Evolutionary conservation across 2,888 invertebrate species (phyloP), one percentile per base, ranked within the genome.

Genomic region (Clusia tigrina): DNA sequence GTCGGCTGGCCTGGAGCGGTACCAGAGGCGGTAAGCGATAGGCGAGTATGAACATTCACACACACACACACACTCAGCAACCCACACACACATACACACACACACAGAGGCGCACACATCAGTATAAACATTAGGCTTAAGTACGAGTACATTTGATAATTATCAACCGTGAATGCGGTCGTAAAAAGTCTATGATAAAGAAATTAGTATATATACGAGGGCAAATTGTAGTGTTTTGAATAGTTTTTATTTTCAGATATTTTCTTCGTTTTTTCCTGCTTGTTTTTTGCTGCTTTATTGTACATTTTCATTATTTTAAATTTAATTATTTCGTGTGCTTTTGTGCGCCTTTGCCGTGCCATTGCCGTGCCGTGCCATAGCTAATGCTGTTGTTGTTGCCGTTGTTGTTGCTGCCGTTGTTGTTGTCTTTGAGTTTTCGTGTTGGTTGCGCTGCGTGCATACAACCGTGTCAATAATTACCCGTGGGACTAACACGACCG

Each of bases 401-500:
- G 25, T 60, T 10, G 52, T 25, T 58, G 55, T 54, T 15, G 58
- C 65, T 51, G n/a, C 12, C 32, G 32, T 12, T 48, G 25, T 46
- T 62, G 37, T 61, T 17, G 15, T 22, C 48, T 60, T 56, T 63
- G 57, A 58, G 65, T 67, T 56, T 66, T 68, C 62, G 68, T 64
- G 68, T 78, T 77, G 75, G n/a, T n/a, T 73, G 73, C 76, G 74
- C 76, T 76, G 78, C 77, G 80, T 78, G 81, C 81, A 79, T 76
- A 76, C 74, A 78, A 77, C 77, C 75, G 77, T 79, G 78, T 76
- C 78, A 77, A 76, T 76, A 76, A 78, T 79, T 79, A 79, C 81
- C 79, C 79, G 80, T 79, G 79, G 80, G 79, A 79, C 78, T 77
- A 73, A 76, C 76, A 78, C 78, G 74, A 74, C 76, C 78, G 77